Conservation (phyloP, 2,113 vertebrate genomes). For the Sitta europaea region DNA sequence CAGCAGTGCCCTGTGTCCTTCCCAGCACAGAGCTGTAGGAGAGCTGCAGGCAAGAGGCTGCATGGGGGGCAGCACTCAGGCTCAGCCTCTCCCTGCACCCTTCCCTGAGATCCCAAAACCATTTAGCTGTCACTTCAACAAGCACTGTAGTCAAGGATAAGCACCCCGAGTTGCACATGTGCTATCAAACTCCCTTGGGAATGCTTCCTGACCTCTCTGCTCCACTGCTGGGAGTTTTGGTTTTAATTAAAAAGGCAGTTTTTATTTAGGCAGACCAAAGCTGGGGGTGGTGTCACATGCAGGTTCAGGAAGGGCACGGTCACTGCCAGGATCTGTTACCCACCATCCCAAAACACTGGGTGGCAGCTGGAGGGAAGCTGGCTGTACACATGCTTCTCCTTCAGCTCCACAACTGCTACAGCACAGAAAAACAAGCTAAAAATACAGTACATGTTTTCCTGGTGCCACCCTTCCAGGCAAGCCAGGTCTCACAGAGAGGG, state of each 20-base stretch:
- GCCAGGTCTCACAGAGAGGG: not conserved
- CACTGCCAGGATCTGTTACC: not conserved
- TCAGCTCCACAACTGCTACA: not conserved
- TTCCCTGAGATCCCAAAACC: not conserved
- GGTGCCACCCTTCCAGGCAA: not conserved
- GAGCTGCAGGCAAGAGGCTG: not conserved
- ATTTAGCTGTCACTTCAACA: not conserved
- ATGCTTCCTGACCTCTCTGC: not conserved
- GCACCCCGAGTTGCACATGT: not conserved
- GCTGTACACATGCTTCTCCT: not conserved
- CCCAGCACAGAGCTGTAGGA: not conserved
- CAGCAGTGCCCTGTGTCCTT: not conserved
- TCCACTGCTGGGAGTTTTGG: not conserved
- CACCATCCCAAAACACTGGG: not conserved
- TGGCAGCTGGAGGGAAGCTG: not conserved
- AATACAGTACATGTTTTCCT: not conserved
- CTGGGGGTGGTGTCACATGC: not conserved
- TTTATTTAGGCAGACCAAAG: not conserved
- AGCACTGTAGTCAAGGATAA: not conserved
- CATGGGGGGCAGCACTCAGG: not conserved
- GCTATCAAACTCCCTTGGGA: not conserved
- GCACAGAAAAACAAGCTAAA: not conserved
- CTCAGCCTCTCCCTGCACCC: not conserved
- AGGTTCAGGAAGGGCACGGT: rapidly evolving
- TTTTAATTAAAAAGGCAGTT: not conserved